Percentiles rank a stretch among this genome's conserved stretches.
phyloP scores from a whole-genome alignment of 2,888 invertebrate genomes.

The Ochlodes sylvanus region DNA sequence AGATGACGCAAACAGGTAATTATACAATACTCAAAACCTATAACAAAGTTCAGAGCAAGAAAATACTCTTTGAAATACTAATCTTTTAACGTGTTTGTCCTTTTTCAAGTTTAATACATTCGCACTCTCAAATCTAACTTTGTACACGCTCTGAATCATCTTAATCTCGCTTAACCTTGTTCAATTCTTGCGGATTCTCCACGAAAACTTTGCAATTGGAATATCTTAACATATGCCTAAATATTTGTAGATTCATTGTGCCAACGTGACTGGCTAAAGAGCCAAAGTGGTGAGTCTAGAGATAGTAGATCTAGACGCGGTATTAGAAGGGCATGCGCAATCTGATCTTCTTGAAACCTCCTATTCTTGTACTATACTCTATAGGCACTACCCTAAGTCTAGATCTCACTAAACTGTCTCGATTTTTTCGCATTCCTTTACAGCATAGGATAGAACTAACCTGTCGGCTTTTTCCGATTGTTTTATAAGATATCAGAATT shows the following conservation, averaged over 20 bases:
- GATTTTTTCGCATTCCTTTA: conserved; percentile 25
- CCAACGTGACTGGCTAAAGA: conserved; percentile 83
- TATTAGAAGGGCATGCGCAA: conserved; percentile 75
- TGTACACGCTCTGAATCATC: conserved; percentile 32
- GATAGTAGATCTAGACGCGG: conserved; percentile 75
- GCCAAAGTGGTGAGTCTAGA: conserved; percentile 84
- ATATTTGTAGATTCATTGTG: conserved; percentile 82
- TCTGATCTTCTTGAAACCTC: conserved; percentile 53
- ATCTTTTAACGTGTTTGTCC: conserved; percentile 13
- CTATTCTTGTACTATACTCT: conserved; percentile 57
- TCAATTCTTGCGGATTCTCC: conserved; percentile 16
- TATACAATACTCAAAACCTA: neutral
- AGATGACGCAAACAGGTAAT: conserved; percentile 93
- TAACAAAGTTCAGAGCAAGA: neutral
- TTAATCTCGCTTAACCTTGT: conserved; percentile 21
- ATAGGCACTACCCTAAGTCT: conserved; percentile 43
- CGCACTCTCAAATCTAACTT: conserved; percentile 34
- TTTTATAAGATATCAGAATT: conserved; percentile 19
- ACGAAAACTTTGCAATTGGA: conserved; percentile 19
- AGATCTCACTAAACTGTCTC: conserved; percentile 30
- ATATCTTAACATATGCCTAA: conserved; percentile 36
- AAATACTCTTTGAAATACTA: conserved; percentile 12
- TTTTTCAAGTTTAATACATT: conserved; percentile 23
- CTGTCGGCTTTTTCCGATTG: conserved; percentile 29
- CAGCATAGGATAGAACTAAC: conserved; percentile 32